Evolutionary conservation across 2,113 vertebrate species (phyloP).

Genomic region (Chroicocephalus ridibundus): DNA sequence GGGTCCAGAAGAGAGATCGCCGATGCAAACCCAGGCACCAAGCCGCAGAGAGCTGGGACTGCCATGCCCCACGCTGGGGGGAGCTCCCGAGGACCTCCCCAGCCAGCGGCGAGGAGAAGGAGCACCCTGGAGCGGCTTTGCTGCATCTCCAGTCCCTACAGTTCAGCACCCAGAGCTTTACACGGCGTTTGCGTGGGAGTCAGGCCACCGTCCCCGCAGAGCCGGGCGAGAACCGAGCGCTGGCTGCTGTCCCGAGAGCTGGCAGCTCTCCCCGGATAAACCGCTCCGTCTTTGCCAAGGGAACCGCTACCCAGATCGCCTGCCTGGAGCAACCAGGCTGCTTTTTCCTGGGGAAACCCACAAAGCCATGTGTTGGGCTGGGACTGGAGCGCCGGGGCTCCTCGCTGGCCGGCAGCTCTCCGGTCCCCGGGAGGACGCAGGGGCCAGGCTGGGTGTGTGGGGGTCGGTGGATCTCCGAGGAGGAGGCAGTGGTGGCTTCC

Average conservation of each 20-base stretch:
- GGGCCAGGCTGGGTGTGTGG: not conserved
- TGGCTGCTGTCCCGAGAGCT: not conserved
- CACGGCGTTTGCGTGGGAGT: fast-evolving
- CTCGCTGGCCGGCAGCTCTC: fast-evolving
- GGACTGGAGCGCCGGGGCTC: not conserved
- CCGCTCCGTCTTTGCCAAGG: not conserved
- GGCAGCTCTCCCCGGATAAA: not conserved
- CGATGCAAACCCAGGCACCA: not conserved
- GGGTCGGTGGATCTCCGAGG: not conserved
- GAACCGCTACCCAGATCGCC: not conserved
- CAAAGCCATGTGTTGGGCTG: fast-evolving
- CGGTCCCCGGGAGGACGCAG: fast-evolving
- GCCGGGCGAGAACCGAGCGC: not conserved
- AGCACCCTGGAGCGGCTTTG: not conserved
- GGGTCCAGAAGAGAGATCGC: not conserved
- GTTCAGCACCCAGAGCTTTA: not conserved
- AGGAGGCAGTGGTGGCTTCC: fast-evolving
- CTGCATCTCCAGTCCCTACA: not conserved
- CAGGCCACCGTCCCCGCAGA: not conserved
- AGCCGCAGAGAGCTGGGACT: not conserved
- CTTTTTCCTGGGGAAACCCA: not conserved
- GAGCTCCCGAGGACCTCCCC: not conserved
- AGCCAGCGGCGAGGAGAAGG: not conserved
- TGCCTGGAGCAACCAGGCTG: not conserved
- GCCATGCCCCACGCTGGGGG: fast-evolving